Evolutionary conservation across 2,888 invertebrate species (phyloP), one percentile per base, ranked within the genome.

Genomic region (Myathropa florea): DNA sequence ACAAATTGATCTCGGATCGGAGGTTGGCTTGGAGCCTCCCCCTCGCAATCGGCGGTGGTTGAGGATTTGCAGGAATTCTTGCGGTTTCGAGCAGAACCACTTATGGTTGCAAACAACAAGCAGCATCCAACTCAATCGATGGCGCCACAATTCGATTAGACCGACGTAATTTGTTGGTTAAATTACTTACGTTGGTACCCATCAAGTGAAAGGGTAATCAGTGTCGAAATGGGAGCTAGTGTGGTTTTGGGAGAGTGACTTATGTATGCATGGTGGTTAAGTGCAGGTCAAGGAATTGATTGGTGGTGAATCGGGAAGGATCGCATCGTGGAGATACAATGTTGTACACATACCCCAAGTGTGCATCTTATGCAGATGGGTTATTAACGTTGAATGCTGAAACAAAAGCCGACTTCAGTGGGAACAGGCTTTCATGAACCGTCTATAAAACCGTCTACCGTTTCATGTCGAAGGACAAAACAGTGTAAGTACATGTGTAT

Each of bases 141-240:
- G 87, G 87, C 87, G 87, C 83, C 87, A 80, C 87, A 87, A 68
- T 83, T 87, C 83, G 83, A 87, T 87, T 87, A 83, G 55, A 4
- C 67, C 63, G 72, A 33, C 59, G 61, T 73, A 83, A 86, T 86
- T 83, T 86, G 55, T 75, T 78, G 86, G 83, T 86, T 75, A 79
- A 85, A 82, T 82, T 77, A 85, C 72, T 85, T 85, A 85, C 28
- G 39, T 63, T 61, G 68, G 67, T 61, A 63, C 53, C 10, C n/a
- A 24, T 21, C 57, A n/a, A 7, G 39, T 65, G 57, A 57, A 57
- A 24, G 61, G 18, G 28, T n/a, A 46, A 46, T 46, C 46, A 4
- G 46, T 46, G 18, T 46, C 46, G 46, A 46, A 46, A 46, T 46
- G 46, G 18, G 18, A 46, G 46, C 46, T 18, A 7, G 46, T 46